phyloP scores from a whole-genome alignment of 2,888 invertebrate genomes.

The Cancer borealis region DNA sequence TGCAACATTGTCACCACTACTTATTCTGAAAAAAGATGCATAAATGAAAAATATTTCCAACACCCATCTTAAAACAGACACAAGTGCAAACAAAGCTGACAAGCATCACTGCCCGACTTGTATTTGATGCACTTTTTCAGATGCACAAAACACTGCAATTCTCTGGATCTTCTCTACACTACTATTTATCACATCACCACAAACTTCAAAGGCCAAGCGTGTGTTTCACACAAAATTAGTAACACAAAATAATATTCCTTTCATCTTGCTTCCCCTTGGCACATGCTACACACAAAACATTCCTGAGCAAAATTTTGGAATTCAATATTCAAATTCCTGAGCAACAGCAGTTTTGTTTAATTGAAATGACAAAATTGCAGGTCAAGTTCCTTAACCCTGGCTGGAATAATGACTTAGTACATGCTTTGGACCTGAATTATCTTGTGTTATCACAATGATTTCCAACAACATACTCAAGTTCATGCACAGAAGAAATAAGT shows the following conservation, averaged over 20 bases:
- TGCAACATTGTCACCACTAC: too few species aligned
- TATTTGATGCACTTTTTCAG: background rate
- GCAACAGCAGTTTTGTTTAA: background rate
- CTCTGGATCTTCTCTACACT: background rate
- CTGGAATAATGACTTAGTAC: background rate
- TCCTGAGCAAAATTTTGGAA: background rate
- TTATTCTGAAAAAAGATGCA: too few species aligned
- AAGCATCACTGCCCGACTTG: background rate
- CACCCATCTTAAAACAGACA: background rate
- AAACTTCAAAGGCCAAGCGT: background rate
- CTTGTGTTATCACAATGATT: background rate
- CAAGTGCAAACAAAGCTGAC: background rate
- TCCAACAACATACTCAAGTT: background rate
- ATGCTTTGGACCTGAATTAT: background rate
- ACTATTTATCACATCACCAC: background rate
- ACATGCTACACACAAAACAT: background rate
- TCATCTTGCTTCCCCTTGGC: background rate
- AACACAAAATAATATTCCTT: background rate
- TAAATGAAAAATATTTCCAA: background rate
- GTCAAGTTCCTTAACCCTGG: background rate
- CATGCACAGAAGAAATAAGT: background rate
- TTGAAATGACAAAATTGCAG: background rate
- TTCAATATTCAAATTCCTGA: background rate
- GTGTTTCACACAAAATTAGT: background rate
- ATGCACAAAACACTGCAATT: background rate